Base-by-base conservation (phyloP, 1,140 invertebrate species). In the Cyrtorhinus lividipennis region DNA sequence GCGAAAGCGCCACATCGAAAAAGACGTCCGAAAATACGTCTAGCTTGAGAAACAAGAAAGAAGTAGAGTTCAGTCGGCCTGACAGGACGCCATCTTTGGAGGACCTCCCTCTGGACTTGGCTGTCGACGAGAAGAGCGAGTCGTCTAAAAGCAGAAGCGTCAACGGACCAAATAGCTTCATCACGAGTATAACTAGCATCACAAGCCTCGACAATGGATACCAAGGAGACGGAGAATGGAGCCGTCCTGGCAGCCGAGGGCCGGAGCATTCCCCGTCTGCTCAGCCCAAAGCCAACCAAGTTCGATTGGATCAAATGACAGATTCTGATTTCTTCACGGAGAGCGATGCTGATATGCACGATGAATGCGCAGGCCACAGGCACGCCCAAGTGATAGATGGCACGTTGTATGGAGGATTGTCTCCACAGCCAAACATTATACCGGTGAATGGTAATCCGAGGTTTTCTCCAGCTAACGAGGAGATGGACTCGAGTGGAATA, bases 241-340 rank as follows among this genome's bases (percentile, higher is more conserved):
- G 83, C 82, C 45, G 86, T 84, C 72, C 83, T 81, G 73, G 83
- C 81, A 45, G 80, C 78, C 20, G 71, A 74, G 61, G 76, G 66
- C 3, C 68, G 69, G 64, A 73, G 72, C 65, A 67, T 24, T 70
- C 67, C 13, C 68, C 69, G 12, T 62, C 66, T 5, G 64, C 65
- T 3, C 62, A 67, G 23, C 64, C 62, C 30, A 65, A 64, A n/a
- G 64, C 61, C 15, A 60, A 67, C 58, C 67, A 67, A 59, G 24
- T 63, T 8, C 66, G 66, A 30, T 56, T 67, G 18, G 87, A 90
- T 74, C 85, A 87, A 1, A 89, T 90, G 87, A 91, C 88, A 0
- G 88, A 90, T 73, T 91, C 88, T 0, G 88, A 91, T 71, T 90
- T 91, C 71, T 91, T 89, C 69, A 90, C 87, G 3, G 88, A 90